Evolutionary conservation across 2,113 vertebrate species (phyloP).

Genomic region (Anhinga anhinga): DNA sequence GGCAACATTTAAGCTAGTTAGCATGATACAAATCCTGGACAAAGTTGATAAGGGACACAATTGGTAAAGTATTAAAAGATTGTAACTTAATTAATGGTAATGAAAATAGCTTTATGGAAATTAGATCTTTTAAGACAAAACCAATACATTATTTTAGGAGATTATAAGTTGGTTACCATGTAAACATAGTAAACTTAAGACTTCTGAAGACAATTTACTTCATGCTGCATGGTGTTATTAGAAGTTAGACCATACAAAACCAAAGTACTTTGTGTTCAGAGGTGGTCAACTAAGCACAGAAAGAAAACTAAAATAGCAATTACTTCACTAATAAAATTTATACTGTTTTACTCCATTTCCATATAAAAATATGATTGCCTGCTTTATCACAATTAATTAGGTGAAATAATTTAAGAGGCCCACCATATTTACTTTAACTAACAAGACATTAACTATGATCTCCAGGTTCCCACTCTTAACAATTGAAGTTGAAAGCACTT

Average conservation of each 20-base stretch:
- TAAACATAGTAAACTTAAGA: not conserved
- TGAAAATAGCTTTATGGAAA: not conserved
- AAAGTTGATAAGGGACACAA: not conserved
- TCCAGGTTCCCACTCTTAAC: fast-evolving
- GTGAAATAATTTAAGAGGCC: fast-evolving
- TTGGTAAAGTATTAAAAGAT: not conserved
- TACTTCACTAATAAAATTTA: not conserved
- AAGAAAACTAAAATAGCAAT: not conserved
- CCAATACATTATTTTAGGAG: not conserved
- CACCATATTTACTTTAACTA: not conserved
- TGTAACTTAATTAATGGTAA: not conserved
- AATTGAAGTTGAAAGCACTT: not conserved
- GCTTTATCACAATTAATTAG: not conserved
- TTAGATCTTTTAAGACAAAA: not conserved
- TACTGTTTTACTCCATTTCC: not conserved
- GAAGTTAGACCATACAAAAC: not conserved
- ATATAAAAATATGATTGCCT: not conserved
- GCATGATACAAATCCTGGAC: not conserved
- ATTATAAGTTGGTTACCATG: not conserved
- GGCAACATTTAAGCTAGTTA: not conserved
- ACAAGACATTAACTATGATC: not conserved
- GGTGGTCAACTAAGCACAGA: not conserved
- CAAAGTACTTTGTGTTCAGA: not conserved
- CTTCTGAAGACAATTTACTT: not conserved
- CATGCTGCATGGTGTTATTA: not conserved